Evolutionary conservation across 2,888 invertebrate species (phyloP), one percentile per base, ranked within the genome.

Genomic region (Aproaerema taeniolella): DNA sequence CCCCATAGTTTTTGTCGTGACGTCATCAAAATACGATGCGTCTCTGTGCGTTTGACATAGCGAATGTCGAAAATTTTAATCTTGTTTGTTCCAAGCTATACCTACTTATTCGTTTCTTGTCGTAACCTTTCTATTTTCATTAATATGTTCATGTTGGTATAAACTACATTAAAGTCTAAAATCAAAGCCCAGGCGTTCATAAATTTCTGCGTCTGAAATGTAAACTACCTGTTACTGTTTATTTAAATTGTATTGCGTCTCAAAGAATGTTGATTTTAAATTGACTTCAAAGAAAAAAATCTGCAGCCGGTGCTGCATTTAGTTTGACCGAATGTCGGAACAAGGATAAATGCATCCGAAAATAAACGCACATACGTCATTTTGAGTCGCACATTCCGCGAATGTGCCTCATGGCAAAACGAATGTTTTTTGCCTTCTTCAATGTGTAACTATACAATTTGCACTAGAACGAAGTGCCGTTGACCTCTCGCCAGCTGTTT

Each of bases 401-500:
- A 73, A 72, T 58, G 45, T 50, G 16, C 43, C 40, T 64, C 67
- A 65, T 59, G 63, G 61, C 56, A 58, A 70, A 68, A 71, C 68
- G 65, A 58, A 62, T 64, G 61, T 74, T 81, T 75, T 81, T 80
- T 77, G 71, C 75, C 68, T 68, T 69, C 67, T 61, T 56, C 67
- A 59, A 73, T 72, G 73, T 82, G 73, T 81, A 70, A 71, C 71
- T 74, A 67, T 75, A 79, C 77, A 85, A 80, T 85, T 85, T 78
- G 83, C 85, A 78, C 77, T 75, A 77, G 70, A 26, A 6, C 67
- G 58, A 53, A 61, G 66, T 66, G 82, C 81, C 85, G 58, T 66
- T 76, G 82, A 83, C 80, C 85, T 73, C 66, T 64, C 61, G 67
- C 72, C 85, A 85, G 83, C 83, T 86, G 85, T 80, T 82, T 70